These are phyloP conservation scores for Rhinichthys klamathensis DNA, from an alignment of 2,113 vertebrate genomes.

Conservation along the genomic window DNA sequence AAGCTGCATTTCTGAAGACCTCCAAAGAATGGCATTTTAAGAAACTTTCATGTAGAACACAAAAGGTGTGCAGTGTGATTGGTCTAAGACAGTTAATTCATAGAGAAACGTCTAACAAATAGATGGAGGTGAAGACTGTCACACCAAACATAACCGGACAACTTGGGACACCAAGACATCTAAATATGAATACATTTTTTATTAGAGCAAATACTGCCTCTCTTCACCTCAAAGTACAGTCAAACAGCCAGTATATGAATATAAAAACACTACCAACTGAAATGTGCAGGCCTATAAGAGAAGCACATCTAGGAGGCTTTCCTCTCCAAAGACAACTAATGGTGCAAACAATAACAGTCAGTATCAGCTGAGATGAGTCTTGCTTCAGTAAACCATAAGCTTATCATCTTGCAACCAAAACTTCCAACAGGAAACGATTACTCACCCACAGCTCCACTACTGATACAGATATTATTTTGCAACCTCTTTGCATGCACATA, in stretches of 20 bases:
- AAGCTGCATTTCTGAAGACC: background rate
- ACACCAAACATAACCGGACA: background rate
- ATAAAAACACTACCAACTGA: background rate
- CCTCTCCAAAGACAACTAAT: background rate
- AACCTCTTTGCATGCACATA: constrained; percentile 26
- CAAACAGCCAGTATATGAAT: background rate
- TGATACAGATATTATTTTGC: constrained; percentile 31
- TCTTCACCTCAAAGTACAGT: background rate
- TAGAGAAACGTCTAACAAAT: background rate
- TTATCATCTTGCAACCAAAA: constrained; percentile 38
- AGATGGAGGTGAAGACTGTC: background rate
- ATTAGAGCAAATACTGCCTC: background rate
- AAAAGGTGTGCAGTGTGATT: background rate
- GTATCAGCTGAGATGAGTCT: background rate
- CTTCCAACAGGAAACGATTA: constrained; percentile 41
- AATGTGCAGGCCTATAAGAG: background rate
- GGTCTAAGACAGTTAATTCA: constrained; percentile 1
- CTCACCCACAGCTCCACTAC: constrained; percentile 20
- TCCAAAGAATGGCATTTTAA: background rate
- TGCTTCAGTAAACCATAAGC: background rate
- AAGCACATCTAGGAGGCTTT: background rate
- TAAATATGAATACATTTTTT: background rate
- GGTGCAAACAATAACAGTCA: constrained; percentile 12
- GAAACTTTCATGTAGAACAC: background rate
- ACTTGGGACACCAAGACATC: background rate